Base-by-base conservation (phyloP, 92 coral and sea anemone genomes). In the Phenganax marumi region DNA sequence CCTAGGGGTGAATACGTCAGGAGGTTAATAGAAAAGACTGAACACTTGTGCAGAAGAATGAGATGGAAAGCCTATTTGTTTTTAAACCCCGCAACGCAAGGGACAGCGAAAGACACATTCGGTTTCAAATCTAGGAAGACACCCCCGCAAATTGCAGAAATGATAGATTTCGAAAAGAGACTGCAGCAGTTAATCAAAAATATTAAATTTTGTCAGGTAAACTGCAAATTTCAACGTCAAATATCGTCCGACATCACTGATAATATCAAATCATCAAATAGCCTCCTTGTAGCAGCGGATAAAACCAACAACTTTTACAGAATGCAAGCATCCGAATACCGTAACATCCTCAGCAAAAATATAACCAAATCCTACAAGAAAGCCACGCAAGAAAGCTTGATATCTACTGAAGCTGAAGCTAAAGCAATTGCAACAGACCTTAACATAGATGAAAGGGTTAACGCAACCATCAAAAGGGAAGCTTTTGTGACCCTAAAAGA, bases 401-500 rank as follows among this genome's bases (percentile, higher is more conserved):
- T 33, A 8, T 2, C 78, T n/a, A 79, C 83, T 22, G 68, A 78
- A 76, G 79, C 52, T 46, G 87, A 87, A 26, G 26, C 73, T 24
- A 76, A 70, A 13, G 0, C 39, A 0, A 82, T 83, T 48, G 71
- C 84, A 11, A 60, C 70, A 39, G 56, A 87, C 16, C 87, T 66
- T 24, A 58, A 52, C 54, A 43, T 87, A 13, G 50, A 46, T 50
- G 87, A 87, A 71, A 68, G 86, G 43, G 43, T 83, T 14, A 79
- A 83, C 18, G 54, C 26, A 17, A 75, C 55, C 56, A 68, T 80
- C 46, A 53, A 52, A 79, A 76, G 57, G 17, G 87, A 60, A 83
- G 90, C 87, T 24, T 81, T 86, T 64, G 26, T 75, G 19, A 81
- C 90, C 60, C 66, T 87, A 55, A 87, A 87, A 17, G 83, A 88